Conservation (phyloP, 2,888 invertebrate genomes). For the Horisme vitalbata region DNA sequence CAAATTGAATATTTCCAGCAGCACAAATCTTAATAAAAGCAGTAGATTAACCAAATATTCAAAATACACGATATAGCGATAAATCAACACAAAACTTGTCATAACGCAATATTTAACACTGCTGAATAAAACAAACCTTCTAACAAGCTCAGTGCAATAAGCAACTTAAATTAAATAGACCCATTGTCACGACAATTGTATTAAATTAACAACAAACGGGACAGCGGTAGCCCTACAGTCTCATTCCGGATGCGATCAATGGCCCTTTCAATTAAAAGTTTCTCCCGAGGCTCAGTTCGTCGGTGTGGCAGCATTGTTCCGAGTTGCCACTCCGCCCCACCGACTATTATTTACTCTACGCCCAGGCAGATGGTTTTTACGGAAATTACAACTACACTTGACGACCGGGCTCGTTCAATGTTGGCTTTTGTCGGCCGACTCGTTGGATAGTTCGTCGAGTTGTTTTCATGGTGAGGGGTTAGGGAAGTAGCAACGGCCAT, state of each 20-base stretch:
- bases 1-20: too few relatives aligned
- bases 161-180: slow-evolving; percentile 18
- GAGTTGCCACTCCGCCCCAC: slow-evolving; percentile 32
- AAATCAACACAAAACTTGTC: neutral
- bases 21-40: too few relatives aligned
- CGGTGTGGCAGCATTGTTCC: slow-evolving; percentile 42
- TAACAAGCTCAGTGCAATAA: slow-evolving; percentile 20
- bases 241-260: slow-evolving; percentile 56
- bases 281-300: slow-evolving; percentile 46
- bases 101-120: slow-evolving; percentile 1
- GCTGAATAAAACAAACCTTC: neutral
- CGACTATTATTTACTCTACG: slow-evolving; percentile 15
- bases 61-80: neutral
- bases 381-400: slow-evolving; percentile 43
- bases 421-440: slow-evolving; percentile 5
- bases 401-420: slow-evolving; percentile 23
- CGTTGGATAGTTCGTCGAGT: neutral
- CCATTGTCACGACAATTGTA: slow-evolving; percentile 24
- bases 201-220: slow-evolving; percentile 26
- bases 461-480: too few relatives aligned
- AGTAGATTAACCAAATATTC: too few relatives aligned
- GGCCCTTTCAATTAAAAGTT: slow-evolving; percentile 73
- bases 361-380: slow-evolving; percentile 43
- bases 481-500: too few relatives aligned
- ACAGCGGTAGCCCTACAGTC: slow-evolving; percentile 34